phyloP scores from a whole-genome alignment of 1,140 invertebrate genomes.

The Acyrthosiphon pisum region DNA sequence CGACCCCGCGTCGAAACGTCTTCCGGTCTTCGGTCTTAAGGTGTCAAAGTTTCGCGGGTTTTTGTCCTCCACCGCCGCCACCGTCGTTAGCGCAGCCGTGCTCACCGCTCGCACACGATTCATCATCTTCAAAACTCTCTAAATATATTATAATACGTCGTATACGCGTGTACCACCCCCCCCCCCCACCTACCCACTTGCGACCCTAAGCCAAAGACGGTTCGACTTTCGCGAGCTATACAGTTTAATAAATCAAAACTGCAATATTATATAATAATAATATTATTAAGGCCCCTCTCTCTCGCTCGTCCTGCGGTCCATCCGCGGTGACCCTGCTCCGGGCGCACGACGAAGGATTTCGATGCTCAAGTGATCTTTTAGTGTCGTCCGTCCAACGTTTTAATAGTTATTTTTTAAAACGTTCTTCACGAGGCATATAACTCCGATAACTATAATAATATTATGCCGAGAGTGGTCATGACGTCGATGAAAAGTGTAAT shows the following conservation, averaged over 20 bases:
- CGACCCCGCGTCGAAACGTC: background rate
- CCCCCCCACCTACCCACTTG: no score
- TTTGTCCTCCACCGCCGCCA: background rate
- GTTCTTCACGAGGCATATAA: background rate
- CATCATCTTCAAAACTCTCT: constrained; percentile 23
- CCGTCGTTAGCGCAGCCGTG: background rate
- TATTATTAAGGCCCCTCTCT: background rate
- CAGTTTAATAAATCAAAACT: constrained; percentile 21
- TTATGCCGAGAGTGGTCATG: background rate
- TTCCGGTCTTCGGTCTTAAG: constrained; percentile 7
- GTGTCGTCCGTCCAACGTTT: background rate
- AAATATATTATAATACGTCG: background rate
- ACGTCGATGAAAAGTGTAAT: background rate
- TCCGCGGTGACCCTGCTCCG: background rate
- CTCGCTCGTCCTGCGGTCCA: background rate
- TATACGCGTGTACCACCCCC: background rate
- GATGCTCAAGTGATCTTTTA: background rate
- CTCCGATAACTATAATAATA: no score
- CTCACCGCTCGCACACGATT: background rate
- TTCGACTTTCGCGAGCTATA: background rate
- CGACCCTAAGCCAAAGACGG: background rate
- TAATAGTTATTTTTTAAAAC: background rate
- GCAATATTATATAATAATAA: background rate
- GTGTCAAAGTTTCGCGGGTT: constrained; percentile 15
- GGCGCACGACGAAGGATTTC: background rate